Conservation (phyloP, 2,113 vertebrate genomes). For the Myotis davidii region DNA sequence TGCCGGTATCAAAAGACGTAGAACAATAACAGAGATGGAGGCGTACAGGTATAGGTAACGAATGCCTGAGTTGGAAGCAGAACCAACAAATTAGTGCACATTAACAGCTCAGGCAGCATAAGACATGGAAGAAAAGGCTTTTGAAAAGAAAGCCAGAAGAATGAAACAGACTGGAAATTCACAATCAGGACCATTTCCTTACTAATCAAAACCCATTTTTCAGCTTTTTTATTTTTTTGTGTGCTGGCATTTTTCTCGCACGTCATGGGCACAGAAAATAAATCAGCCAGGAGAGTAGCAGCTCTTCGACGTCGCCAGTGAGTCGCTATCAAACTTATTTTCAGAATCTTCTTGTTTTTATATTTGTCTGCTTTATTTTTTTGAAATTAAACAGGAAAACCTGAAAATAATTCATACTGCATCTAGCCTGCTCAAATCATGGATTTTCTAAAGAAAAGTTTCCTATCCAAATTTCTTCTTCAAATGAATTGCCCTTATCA, state of each 20-base stretch:
- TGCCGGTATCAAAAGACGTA: slow-evolving; percentile 53
- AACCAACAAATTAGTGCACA: slow-evolving; percentile 60
- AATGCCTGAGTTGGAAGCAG: slow-evolving; percentile 62
- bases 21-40: not conserved
- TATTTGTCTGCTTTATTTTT: slow-evolving; percentile 50
- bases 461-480: not conserved
- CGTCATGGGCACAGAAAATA: slow-evolving; percentile 70
- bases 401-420: slow-evolving; percentile 25
- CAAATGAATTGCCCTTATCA: slow-evolving; percentile 57
- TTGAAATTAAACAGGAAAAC: slow-evolving; percentile 51
- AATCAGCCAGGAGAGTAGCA: slow-evolving; percentile 62
- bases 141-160: slow-evolving; percentile 73
- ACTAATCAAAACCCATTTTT: slow-evolving; percentile 83
- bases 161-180: slow-evolving; percentile 73
- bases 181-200: slow-evolving; percentile 80
- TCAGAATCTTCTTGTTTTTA: slow-evolving; percentile 53
- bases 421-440: slow-evolving; percentile 36
- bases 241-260: slow-evolving; percentile 67
- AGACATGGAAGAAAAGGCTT: slow-evolving; percentile 67
- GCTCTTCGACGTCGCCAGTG: not conserved
- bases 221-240: slow-evolving; percentile 70
- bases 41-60: slow-evolving; percentile 62
- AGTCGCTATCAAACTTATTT: slow-evolving; percentile 64
- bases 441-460: slow-evolving; percentile 52
- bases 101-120: slow-evolving; percentile 35